These are phyloP conservation scores for Siphamia tubifer DNA, from an alignment of 2,113 vertebrate species.

Conservation along the genomic window DNA sequence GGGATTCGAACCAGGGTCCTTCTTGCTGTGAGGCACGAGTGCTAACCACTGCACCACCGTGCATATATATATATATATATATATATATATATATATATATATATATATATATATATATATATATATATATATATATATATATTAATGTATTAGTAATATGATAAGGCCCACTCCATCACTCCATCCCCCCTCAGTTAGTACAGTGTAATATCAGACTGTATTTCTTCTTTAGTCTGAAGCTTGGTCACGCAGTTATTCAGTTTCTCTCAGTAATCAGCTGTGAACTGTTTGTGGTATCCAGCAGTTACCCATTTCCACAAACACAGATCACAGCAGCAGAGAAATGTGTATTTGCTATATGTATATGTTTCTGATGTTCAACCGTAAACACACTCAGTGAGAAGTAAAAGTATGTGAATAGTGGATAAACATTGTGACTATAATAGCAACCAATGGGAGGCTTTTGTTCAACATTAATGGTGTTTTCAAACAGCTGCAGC, in stretches of 20 bases:
- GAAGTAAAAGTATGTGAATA: constrained; percentile 1
- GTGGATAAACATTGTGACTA: neutral
- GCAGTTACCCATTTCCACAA: neutral
- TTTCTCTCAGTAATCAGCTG: constrained; percentile 25
- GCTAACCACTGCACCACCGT: too few species aligned
- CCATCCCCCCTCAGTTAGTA: too few species aligned
- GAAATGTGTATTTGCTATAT: neutral
- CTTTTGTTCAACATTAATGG: constrained; percentile 9
- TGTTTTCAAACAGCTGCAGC: neutral
- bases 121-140: too few species aligned
- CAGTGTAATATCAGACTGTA: neutral
- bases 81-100: too few species aligned
- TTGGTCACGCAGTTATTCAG: neutral
- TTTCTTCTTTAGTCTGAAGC: neutral
- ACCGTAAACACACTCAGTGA: constrained; percentile 20
- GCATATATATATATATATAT: too few species aligned
- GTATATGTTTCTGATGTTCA: neutral
- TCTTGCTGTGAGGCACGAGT: too few species aligned
- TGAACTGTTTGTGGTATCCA: neutral
- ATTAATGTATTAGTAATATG: too few species aligned
- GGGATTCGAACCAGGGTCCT: too few species aligned
- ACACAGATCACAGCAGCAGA: constrained; percentile 18
- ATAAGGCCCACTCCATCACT: too few species aligned
- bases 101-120: too few species aligned
- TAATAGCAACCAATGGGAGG: too few species aligned